Conservation (phyloP, 2,888 invertebrate species). For the Halictus ligatus region DNA sequence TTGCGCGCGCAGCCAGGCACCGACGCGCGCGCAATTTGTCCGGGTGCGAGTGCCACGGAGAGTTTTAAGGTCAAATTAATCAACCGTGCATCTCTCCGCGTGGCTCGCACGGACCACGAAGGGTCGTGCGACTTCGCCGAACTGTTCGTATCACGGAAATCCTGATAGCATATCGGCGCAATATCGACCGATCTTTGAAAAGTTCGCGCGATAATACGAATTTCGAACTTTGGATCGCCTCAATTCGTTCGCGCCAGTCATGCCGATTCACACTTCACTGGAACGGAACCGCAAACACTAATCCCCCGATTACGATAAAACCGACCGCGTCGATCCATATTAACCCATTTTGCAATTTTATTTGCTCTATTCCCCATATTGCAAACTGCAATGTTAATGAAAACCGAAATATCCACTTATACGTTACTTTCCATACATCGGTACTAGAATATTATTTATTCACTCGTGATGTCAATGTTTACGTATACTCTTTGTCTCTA, state of each 20-base stretch:
- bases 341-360: too few relatives aligned
- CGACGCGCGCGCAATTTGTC: constrained; percentile 25
- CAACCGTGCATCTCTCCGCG: constrained; percentile 58
- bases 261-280: not conserved
- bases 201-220: constrained; percentile 2
- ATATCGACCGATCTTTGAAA: not conserved
- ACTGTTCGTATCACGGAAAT: constrained; percentile 58
- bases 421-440: too few relatives aligned
- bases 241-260: not conserved
- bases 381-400: too few relatives aligned
- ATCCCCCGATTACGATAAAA: not conserved
- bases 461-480: too few relatives aligned
- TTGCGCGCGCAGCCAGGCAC: constrained; percentile 20
- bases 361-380: too few relatives aligned
- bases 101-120: constrained; percentile 47
- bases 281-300: not conserved
- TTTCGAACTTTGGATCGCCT: not conserved
- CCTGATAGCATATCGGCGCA: constrained; percentile 41
- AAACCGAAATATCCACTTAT: too few relatives aligned
- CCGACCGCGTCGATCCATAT: not conserved
- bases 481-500: too few relatives aligned
- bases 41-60: constrained; percentile 62
- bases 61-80: constrained; percentile 78
- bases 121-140: constrained; percentile 60
- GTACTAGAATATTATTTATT: not conserved